Conservation (phyloP, 2,797 vertebrate genomes). For the Malurus leucopterus region DNA sequence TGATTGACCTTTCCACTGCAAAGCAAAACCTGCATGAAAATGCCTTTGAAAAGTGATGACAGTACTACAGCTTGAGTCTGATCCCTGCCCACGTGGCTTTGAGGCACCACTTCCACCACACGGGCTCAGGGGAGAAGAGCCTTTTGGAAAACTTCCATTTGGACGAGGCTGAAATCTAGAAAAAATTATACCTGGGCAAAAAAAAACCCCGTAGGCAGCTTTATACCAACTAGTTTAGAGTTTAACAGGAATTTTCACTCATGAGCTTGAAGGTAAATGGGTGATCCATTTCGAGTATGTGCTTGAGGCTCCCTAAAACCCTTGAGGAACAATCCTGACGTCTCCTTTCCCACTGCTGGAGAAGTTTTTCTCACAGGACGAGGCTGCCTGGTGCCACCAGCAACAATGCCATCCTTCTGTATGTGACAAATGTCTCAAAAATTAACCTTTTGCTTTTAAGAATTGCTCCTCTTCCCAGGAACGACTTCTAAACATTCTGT, state of each 20-base stretch:
- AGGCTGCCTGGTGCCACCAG: not conserved
- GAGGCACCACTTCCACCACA: not conserved
- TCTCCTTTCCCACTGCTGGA: not conserved
- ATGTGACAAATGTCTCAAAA: not conserved
- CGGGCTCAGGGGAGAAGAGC: not conserved
- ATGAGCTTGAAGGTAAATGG: not conserved
- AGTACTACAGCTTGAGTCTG: not conserved
- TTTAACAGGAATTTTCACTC: not conserved
- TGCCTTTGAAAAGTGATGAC: not conserved
- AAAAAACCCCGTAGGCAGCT: not conserved
- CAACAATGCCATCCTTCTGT: accelerated
- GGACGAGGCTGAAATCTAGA: not conserved
- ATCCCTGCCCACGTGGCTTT: not conserved
- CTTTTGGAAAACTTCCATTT: not conserved
- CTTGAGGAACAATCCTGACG: not conserved
- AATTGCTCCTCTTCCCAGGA: not conserved
- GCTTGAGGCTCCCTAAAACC: not conserved
- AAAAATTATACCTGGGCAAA: not conserved
- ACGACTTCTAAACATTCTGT: not conserved
- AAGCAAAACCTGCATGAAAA: not conserved
- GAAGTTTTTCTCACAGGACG: not conserved
- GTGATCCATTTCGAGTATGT: accelerated
- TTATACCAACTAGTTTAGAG: not conserved
- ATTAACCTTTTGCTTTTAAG: not conserved
- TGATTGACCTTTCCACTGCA: not conserved